These are phyloP conservation scores for Gavia stellata DNA, from an alignment of 2,113 vertebrate genomes.

Conservation along the genomic window DNA sequence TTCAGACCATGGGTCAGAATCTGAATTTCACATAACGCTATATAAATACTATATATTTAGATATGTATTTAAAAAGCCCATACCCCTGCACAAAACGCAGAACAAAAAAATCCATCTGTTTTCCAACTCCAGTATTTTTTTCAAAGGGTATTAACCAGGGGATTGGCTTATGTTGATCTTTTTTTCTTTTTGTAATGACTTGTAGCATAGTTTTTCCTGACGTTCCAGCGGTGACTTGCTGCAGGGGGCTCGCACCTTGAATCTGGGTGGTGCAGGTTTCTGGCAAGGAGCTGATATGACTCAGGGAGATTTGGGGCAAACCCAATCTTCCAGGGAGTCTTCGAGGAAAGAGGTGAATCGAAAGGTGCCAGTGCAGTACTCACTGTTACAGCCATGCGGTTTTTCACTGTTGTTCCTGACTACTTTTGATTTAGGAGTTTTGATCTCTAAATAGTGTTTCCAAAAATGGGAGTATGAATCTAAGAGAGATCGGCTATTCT, in stretches of 20 bases:
- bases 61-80: not conserved
- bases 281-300: not conserved
- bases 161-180: not conserved
- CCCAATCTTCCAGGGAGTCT: not conserved
- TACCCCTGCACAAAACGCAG: not conserved
- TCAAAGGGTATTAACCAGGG: not conserved
- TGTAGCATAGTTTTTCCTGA: not conserved
- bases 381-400: not conserved
- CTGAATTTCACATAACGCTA: not conserved
- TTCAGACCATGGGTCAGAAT: not conserved
- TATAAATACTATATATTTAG: not conserved
- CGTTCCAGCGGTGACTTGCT: not conserved
- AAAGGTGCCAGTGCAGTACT: not conserved
- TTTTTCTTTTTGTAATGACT: not conserved
- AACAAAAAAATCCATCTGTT: not conserved
- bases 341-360: not conserved
- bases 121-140: not conserved
- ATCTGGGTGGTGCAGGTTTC: not conserved
- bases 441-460: conserved; percentile 3
- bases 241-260: not conserved
- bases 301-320: not conserved
- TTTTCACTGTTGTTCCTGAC: not conserved
- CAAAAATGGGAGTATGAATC: not conserved
- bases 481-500: not conserved
- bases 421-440: not conserved